Base-by-base conservation (phyloP, 2,113 vertebrate genomes). In the Chaetorhynchus papuensis region DNA sequence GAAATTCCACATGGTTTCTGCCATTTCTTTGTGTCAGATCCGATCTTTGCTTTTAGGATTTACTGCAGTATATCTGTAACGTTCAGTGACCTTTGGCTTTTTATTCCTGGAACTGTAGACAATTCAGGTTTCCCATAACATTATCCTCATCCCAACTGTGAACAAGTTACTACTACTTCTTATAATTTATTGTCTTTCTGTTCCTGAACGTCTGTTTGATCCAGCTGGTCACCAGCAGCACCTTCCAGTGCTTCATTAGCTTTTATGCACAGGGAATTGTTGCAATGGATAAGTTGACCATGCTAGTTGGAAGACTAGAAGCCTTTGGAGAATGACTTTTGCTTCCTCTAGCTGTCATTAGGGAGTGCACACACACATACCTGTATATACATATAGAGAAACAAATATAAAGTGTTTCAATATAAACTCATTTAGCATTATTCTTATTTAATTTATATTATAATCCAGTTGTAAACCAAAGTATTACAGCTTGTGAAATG, bases 161-260 rank as follows among this genome's bases (percentile, higher is more conserved):
- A 97, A 96, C 85, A 97, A 93, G 22, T 95, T 96, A 94, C 85
- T 97, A 93, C 83, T 96, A 49, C 93, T 94, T 87, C 63, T 92
- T 96, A 31, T 95, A 95, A 95, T 97, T 98, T 97, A 97, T 97
- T 97, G 63, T 95, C 83, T 76, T 95, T 95, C 64, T 92, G 75
- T 91, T 84, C 83, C 71, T 84, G 69, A 83, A 64, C 13, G 7
- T 92, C 86, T 94, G 66, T 88, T 61, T 78, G 79, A 87, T 52
- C 33, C 39, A 44, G 75, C 92, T 96, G 83, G 33, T 94, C 39
- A 8, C 76, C 92, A 95, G 84, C 77, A 16, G 81, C 93, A 56
- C 83, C 90, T 94, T 95, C 94, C 95, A 97, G 63, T 90, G 75
- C 96, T 97, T 93, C 92, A 15, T 79, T 92, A 94, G 93, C 91